phyloP scores from a whole-genome alignment of 2,888 invertebrate species.

The Coelopa pilipes region DNA sequence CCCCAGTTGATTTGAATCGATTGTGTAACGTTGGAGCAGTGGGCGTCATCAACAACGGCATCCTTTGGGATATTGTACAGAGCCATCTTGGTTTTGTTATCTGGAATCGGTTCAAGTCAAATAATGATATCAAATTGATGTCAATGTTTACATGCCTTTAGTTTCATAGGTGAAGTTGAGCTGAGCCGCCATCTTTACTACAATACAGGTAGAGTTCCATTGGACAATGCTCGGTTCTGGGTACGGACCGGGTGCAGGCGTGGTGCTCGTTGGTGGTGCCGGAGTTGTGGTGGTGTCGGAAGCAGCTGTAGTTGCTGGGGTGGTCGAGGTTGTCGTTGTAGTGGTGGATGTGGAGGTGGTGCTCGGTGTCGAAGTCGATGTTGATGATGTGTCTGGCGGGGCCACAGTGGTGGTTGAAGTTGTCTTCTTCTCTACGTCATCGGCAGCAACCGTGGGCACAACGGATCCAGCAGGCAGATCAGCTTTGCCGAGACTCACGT shows the following conservation, averaged over 20 bases:
- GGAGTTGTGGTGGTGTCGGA: conserved; percentile 53
- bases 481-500: conserved; percentile 41
- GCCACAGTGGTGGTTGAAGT: conserved; percentile 37
- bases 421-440: conserved; percentile 33
- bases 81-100: conserved; percentile 57
- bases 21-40: conserved; percentile 66
- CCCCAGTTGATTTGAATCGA: conserved; percentile 66
- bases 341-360: conserved; percentile 42
- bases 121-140: neutral
- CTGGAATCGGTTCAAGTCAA: conserved; percentile 38
- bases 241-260: conserved; percentile 59
- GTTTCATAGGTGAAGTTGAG: conserved; percentile 70
- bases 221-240: conserved; percentile 64
- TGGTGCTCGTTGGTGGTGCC: conserved; percentile 55
- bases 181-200: conserved; percentile 75
- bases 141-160: conserved; percentile 51
- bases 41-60: conserved; percentile 61
- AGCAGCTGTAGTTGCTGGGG: conserved; percentile 63
- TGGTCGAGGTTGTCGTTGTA: conserved; percentile 54
- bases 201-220: conserved; percentile 75
- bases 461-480: conserved; percentile 37
- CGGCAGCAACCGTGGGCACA: conserved; percentile 29
- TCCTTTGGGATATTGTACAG: conserved; percentile 68
- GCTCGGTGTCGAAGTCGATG: conserved; percentile 38
- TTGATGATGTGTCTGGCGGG: conserved; percentile 24